These are phyloP conservation scores for Caenorhabditis wallacei DNA, from an alignment of 2,888 invertebrate species.

Conservation along the genomic window DNA sequence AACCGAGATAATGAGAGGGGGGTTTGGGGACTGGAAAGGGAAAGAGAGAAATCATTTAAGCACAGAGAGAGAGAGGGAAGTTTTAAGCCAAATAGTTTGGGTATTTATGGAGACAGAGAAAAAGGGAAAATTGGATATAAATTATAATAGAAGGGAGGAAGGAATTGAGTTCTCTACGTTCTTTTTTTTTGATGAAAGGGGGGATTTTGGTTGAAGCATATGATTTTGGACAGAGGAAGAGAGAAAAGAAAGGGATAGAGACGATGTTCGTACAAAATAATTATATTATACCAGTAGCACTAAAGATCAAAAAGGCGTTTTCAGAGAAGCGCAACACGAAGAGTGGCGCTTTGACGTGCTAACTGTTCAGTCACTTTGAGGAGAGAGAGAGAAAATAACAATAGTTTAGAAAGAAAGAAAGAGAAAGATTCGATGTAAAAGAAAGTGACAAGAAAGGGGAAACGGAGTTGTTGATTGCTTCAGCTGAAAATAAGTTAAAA, in stretches of 20 bases:
- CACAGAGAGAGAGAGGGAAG: slow-evolving; percentile 28
- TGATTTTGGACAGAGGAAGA: slow-evolving; percentile 19
- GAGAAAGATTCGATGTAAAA: slow-evolving; percentile 51
- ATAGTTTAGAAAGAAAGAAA: neutral
- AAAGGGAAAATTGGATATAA: neutral
- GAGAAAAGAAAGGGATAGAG: neutral
- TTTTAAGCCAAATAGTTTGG: slow-evolving; percentile 52
- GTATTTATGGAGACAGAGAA: slow-evolving; percentile 33
- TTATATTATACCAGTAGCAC: slow-evolving; percentile 68
- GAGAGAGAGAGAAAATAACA: neutral
- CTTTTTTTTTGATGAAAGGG: neutral
- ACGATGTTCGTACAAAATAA: slow-evolving; percentile 60
- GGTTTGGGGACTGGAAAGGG: neutral
- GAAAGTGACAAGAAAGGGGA: slow-evolving; percentile 48
- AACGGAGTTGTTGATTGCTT: neutral
- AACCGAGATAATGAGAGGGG: slow-evolving; percentile 45
- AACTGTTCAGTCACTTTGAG: slow-evolving; percentile 35
- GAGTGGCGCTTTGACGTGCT: slow-evolving; percentile 45
- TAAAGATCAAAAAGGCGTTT: slow-evolving; percentile 63
- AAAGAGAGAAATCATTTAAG: slow-evolving; percentile 40
- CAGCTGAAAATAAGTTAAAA: slow-evolving; percentile 38
- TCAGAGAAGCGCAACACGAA: slow-evolving; percentile 16
- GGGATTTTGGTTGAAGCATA: slow-evolving; percentile 50
- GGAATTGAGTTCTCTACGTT: too few species aligned
- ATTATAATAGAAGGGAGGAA: too few species aligned